Conservation (phyloP, 2,113 vertebrate genomes). For the Dipodomys spectabilis region DNA sequence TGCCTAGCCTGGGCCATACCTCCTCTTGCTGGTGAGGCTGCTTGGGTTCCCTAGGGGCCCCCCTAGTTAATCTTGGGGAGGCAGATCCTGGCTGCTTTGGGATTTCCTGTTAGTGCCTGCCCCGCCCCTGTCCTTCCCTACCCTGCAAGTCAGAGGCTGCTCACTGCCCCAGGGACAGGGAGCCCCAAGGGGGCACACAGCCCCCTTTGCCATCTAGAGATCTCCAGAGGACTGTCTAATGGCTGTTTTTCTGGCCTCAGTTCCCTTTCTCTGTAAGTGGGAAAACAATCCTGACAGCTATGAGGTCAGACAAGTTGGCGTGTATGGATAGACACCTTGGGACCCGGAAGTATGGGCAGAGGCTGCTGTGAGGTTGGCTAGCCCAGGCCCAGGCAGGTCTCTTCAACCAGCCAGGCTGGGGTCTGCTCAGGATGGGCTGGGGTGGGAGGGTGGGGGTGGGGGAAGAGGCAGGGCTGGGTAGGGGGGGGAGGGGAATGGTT, state of each 20-base stretch:
- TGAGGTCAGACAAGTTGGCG: not conserved
- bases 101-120: not conserved
- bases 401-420: too few species aligned
- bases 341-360: not conserved
- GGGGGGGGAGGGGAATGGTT: too few species aligned
- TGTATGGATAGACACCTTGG: not conserved
- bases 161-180: not conserved
- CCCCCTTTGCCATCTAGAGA: not conserved
- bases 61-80: not conserved
- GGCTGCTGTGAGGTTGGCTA: too few species aligned
- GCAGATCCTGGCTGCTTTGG: not conserved
- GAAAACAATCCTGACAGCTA: not conserved
- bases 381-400: accelerated
- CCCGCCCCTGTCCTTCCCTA: not conserved
- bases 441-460: not conserved
- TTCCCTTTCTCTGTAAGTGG: not conserved
- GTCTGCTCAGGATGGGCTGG: not conserved
- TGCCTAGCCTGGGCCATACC: too few species aligned
- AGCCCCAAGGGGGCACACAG: too few species aligned
- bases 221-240: not conserved
- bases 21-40: not conserved
- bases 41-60: not conserved
- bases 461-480: too few species aligned
- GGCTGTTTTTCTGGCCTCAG: not conserved
- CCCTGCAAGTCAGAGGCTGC: not conserved